phyloP scores from a whole-genome alignment of 2,888 invertebrate species.

The Stenotaenia linearis region DNA sequence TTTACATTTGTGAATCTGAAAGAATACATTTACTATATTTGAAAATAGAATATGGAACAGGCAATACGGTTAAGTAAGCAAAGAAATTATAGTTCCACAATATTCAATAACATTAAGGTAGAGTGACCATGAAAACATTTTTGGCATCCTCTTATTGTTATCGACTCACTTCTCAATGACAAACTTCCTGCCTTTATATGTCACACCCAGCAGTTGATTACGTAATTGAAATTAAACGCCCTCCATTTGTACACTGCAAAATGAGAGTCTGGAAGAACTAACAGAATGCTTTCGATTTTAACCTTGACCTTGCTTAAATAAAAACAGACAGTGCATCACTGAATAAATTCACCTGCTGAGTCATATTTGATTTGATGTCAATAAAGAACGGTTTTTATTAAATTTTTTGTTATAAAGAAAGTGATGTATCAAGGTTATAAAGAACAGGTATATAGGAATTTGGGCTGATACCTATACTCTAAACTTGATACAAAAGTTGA shows the following conservation, averaged over 20 bases:
- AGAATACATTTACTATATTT: background rate
- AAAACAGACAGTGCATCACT: background rate
- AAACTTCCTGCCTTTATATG: background rate
- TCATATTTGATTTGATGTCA: constrained; percentile 3
- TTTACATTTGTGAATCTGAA: background rate
- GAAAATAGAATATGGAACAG: background rate
- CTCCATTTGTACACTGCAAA: background rate
- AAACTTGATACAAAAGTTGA: background rate
- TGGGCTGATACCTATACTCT: background rate
- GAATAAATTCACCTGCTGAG: constrained; percentile 5
- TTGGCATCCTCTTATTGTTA: background rate
- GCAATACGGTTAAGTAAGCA: background rate
- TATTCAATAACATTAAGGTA: background rate
- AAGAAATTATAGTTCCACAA: background rate
- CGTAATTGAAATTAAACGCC: background rate
- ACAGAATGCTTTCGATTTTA: background rate
- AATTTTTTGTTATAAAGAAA: background rate
- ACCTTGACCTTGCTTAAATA: background rate
- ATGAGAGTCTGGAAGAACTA: background rate
- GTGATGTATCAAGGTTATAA: background rate
- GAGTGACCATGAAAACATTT: constrained; percentile 8
- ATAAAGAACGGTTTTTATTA: background rate
- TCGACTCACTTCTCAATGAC: constrained; percentile 1
- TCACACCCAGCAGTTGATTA: constrained; percentile 1
- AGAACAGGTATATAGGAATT: background rate